Percentiles rank a stretch among this genome's conserved stretches.
These are phyloP conservation scores for Chaetura pelagica DNA, from an alignment of 2,113 vertebrate species.

Conservation along the genomic window DNA sequence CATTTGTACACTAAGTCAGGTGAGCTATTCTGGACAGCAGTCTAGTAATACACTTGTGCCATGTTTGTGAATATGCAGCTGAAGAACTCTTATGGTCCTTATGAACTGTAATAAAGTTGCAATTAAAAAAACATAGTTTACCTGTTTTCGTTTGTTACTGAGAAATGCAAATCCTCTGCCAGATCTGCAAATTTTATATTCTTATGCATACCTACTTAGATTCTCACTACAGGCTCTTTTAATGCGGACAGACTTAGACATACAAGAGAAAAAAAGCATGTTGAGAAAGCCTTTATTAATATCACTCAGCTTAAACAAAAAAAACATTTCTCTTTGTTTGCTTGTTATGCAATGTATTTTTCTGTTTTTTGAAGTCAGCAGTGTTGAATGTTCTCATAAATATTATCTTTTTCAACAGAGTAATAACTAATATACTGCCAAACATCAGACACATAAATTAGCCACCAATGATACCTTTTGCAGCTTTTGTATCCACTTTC, in stretches of 20 bases:
- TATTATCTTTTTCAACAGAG: not conserved
- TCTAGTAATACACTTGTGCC: not conserved
- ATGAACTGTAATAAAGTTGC: not conserved
- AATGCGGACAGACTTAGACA: not conserved
- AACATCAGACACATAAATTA: not conserved
- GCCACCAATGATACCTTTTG: constrained; percentile 78
- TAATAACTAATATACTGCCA: not conserved
- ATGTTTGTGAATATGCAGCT: not conserved
- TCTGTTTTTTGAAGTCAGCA: not conserved
- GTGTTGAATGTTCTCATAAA: not conserved
- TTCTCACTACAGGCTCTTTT: not conserved
- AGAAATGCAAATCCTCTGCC: not conserved
- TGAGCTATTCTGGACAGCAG: not conserved
- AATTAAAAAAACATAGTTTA: not conserved
- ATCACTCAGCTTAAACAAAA: not conserved
- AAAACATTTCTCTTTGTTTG: not conserved
- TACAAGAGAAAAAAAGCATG: not conserved
- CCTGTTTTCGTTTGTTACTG: not conserved
- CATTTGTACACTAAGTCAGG: not conserved
- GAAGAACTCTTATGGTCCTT: not conserved
- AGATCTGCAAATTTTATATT: not conserved
- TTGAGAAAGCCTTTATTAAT: not conserved
- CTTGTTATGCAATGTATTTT: not conserved
- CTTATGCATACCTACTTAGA: not conserved
- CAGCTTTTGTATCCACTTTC: constrained; percentile 87